These are phyloP conservation scores for Spodoptera littoralis DNA, from an alignment of 2,888 invertebrate species.

Conservation along the genomic window DNA sequence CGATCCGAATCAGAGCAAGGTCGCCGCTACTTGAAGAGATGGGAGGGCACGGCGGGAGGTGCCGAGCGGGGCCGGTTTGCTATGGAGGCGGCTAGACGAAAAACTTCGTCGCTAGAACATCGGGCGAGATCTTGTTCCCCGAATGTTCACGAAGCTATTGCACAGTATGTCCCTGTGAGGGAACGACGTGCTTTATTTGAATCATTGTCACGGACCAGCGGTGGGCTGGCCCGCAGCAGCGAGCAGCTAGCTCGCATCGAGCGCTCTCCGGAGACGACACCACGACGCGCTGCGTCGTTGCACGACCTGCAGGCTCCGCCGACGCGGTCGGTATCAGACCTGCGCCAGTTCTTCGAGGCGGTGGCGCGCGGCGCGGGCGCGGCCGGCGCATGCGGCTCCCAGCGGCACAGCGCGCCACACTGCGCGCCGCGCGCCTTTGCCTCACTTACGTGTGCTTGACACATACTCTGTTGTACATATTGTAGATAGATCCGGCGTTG, in stretches of 20 bases:
- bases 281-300: conserved; percentile 90
- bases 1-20: conserved; percentile 81
- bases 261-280: conserved; percentile 72
- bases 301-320: conserved; percentile 90
- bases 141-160: conserved; percentile 82
- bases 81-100: conserved; percentile 82
- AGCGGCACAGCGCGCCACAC: conserved; percentile 78
- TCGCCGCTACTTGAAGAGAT: conserved; percentile 82
- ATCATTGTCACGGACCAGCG: conserved; percentile 90
- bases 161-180: conserved; percentile 91
- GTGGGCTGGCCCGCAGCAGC: conserved; percentile 90
- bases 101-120: conserved; percentile 80
- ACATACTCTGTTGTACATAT: conserved; percentile 74
- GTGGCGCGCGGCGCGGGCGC: conserved; percentile 82
- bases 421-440: conserved; percentile 77
- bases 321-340: conserved; percentile 90
- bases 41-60: conserved; percentile 82
- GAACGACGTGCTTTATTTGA: conserved; percentile 92
- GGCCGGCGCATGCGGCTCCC: conserved; percentile 62
- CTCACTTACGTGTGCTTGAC: conserved; percentile 82
- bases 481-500: conserved; percentile 83
- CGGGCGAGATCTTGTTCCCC: conserved; percentile 85
- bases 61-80: conserved; percentile 80
- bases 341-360: conserved; percentile 92
- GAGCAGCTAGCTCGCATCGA: conserved; percentile 84